These are phyloP conservation scores for Cariama cristata DNA, from an alignment of 2,113 vertebrate genomes.

Conservation along the genomic window DNA sequence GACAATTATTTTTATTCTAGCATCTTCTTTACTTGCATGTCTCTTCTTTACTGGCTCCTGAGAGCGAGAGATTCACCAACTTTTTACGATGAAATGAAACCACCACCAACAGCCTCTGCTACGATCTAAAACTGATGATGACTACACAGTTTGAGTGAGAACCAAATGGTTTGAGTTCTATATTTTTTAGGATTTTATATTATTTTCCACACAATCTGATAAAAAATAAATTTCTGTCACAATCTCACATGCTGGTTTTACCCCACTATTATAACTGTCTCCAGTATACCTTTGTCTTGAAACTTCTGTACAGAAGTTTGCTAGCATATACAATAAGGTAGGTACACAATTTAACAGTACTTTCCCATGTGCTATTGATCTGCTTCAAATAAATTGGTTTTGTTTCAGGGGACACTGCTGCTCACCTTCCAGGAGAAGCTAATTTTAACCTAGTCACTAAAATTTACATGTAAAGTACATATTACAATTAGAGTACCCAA, in stretches of 20 bases:
- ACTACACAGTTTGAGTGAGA: neutral
- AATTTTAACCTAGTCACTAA: conserved; percentile 54
- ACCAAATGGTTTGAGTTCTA: neutral
- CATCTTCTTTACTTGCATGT: neutral
- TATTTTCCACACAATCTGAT: neutral
- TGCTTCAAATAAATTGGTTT: neutral
- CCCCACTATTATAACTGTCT: neutral
- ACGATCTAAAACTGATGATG: neutral
- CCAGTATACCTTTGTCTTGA: neutral
- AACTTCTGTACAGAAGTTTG: neutral
- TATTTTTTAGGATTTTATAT: neutral
- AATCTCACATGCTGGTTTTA: neutral
- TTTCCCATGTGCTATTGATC: neutral
- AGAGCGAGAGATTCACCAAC: neutral
- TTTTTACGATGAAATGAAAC: neutral
- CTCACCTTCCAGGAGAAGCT: conserved; percentile 22
- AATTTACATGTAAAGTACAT: conserved; percentile 55
- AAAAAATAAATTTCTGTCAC: neutral
- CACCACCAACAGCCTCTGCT: neutral
- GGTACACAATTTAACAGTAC: neutral
- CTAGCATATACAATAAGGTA: neutral
- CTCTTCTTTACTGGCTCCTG: neutral
- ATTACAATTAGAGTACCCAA: conserved; percentile 12
- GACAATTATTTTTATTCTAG: neutral
- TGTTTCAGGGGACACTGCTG: neutral